Evolutionary conservation across 2,797 vertebrate genomes (phyloP).

Genomic region (Tarsius wallacei): DNA sequence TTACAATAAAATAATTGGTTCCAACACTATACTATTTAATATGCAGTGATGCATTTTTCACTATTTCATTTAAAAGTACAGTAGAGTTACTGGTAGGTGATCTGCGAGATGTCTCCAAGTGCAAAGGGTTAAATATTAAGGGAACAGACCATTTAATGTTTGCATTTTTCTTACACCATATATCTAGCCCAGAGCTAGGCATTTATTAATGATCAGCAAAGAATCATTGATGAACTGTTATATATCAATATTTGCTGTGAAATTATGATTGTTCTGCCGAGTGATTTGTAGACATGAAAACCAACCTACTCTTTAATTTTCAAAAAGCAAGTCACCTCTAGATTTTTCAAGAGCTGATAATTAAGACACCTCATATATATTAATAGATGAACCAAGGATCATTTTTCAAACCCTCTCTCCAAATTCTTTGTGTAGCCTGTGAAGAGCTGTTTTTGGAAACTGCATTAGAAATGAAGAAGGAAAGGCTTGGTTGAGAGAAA

Average conservation of each 20-base stretch:
- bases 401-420: conserved; percentile 77
- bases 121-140: too few relatives aligned
- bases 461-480: conserved; percentile 74
- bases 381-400: conserved; percentile 74
- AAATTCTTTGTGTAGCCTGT: conserved; percentile 75
- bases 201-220: background rate
- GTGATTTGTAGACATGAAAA: conserved; percentile 75
- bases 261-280: conserved; percentile 64
- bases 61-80: too few relatives aligned
- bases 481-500: conserved; percentile 54
- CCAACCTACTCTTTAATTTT: conserved; percentile 69
- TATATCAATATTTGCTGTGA: conserved; percentile 56
- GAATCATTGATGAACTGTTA: conserved; percentile 41
- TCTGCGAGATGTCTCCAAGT: too few relatives aligned
- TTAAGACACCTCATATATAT: conserved; percentile 82
- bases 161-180: conserved; percentile 54
- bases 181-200: conserved; percentile 34
- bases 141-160: background rate
- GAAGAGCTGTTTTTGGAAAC: conserved; percentile 84
- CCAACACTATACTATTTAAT: too few relatives aligned
- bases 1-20: too few relatives aligned
- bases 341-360: conserved; percentile 77
- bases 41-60: too few relatives aligned
- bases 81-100: too few relatives aligned
- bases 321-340: conserved; percentile 59